Base-by-base conservation (phyloP, 2,888 invertebrate species). In the Trichopria drosophilae region DNA sequence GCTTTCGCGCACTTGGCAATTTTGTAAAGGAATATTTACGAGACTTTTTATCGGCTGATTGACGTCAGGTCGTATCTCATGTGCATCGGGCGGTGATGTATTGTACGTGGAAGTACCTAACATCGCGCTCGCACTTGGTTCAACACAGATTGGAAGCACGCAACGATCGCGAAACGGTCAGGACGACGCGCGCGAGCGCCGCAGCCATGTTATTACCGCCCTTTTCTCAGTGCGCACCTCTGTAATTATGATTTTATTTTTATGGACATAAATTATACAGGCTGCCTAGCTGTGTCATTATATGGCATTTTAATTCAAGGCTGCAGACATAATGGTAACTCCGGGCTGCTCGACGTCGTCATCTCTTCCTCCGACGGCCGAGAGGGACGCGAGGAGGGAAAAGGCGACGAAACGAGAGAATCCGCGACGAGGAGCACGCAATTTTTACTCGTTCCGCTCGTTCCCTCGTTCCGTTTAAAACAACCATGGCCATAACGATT, bases 211-310 rank as follows among this genome's bases (percentile, higher is more conserved):
- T 71, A 72, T 72, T 72, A 72, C 70, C 67, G 70, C 65, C 69
- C 70, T 72, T 69, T 72, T 72, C 69, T 68, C 68, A 69, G 69
- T 64, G 44, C 47, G 60, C 65, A 62, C 66, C 71, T 70, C 68
- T 72, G 71, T 72, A 72, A 72, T 72, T 72, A 72, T 72, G 72
- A 72, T 72, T 72, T 72, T 72, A 72, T 71, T 72, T 72, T 72
- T 72, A 72, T 72, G 72, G 72, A 70, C 72, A 72, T 72, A 72
- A 72, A 72, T 72, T 72, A 72, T 60, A 72, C 66, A 68, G 70
- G 63, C 65, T 60, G 63, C 58, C 64, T 67, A 64, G 69, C 71
- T 67, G 71, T 72, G 72, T 72, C 72, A 72, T 72, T 72, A 72
- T 72, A 70, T 69, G 70, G 71, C 71, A 72, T 72, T 72, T 72